phyloP scores from a whole-genome alignment of 2,888 invertebrate species.

The Polietes domitor region DNA sequence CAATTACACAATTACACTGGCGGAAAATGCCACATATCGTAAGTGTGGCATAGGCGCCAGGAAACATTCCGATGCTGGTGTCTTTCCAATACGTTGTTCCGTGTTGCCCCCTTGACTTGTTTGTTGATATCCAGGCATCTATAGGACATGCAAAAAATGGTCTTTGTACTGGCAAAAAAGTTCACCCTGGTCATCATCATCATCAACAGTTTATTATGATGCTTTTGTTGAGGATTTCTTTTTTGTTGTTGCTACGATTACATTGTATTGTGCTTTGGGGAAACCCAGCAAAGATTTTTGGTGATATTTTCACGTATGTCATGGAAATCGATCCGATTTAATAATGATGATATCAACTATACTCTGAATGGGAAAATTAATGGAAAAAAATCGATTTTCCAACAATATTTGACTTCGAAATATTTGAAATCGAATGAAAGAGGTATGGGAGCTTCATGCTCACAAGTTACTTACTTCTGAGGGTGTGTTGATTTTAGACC shows the following conservation, averaged over 20 bases:
- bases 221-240: neutral
- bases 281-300: neutral
- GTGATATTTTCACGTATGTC: too few species aligned
- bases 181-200: constrained; percentile 45
- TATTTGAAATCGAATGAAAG: too few species aligned
- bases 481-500: too few species aligned
- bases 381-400: too few species aligned
- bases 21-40: constrained; percentile 34
- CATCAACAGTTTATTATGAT: constrained; percentile 47
- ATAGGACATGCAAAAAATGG: neutral
- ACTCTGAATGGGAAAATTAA: too few species aligned
- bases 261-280: neutral
- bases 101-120: constrained; percentile 20
- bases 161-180: constrained; percentile 14
- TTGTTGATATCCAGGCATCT: neutral
- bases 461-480: too few species aligned
- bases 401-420: too few species aligned
- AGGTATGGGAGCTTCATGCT: too few species aligned
- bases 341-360: too few species aligned
- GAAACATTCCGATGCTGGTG: constrained; percentile 42
- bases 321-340: too few species aligned
- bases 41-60: constrained; percentile 49
- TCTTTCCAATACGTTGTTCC: neutral
- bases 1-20: constrained; percentile 50
- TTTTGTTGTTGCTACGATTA: neutral